These are phyloP conservation scores for Coecobrya sp. DNA, from an alignment of 2,888 invertebrate genomes.

Conservation along the genomic window DNA sequence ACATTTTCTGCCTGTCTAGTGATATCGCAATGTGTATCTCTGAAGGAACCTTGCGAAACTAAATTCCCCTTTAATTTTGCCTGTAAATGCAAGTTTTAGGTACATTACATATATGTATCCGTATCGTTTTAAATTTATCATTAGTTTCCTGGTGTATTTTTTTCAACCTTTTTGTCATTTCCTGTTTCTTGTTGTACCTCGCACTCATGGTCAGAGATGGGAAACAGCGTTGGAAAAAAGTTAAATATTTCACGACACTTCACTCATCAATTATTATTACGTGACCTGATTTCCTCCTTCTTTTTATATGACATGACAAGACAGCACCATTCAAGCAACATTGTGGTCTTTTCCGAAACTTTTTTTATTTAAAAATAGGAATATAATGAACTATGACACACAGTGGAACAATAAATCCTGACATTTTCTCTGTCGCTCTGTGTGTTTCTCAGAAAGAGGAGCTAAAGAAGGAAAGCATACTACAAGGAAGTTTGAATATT, in stretches of 20 bases:
- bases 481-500: background rate
- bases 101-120: too few relatives aligned
- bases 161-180: background rate
- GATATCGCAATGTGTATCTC: too few relatives aligned
- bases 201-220: background rate
- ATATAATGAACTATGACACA: background rate
- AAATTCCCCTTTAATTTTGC: too few relatives aligned
- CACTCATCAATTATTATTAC: constrained; percentile 32
- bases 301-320: background rate
- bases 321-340: background rate
- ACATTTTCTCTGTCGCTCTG: background rate
- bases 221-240: background rate
- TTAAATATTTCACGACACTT: constrained; percentile 5
- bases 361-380: background rate
- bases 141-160: background rate
- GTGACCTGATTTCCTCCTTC: background rate
- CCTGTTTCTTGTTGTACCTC: background rate
- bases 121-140: constrained; percentile 4
- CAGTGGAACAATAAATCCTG: background rate
- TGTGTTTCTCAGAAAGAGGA: background rate
- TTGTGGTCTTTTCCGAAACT: background rate
- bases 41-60: too few relatives aligned
- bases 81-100: too few relatives aligned
- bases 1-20: too few relatives aligned
- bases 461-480: background rate